Evolutionary conservation across 2,797 vertebrate species (phyloP).

Genomic region (Gorsachius magnificus): DNA sequence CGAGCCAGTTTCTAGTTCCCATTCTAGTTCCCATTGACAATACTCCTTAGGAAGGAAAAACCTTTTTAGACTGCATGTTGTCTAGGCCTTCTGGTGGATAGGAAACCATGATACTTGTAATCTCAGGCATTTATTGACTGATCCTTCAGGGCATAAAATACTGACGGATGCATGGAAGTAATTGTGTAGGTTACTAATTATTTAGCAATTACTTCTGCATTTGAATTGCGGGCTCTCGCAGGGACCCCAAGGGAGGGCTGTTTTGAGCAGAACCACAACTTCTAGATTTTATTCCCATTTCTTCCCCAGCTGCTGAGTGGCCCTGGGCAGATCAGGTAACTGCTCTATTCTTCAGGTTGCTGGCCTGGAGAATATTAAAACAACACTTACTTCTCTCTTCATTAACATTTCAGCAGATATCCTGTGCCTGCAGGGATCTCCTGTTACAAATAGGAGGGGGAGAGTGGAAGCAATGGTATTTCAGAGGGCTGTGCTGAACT

Average conservation of each 20-base stretch:
- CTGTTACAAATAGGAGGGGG: background rate
- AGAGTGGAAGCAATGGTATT: background rate
- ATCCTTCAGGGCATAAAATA: constrained; percentile 15
- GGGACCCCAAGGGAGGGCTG: background rate
- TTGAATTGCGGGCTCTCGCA: background rate
- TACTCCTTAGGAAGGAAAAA: background rate
- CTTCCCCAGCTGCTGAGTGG: background rate
- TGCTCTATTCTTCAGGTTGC: background rate
- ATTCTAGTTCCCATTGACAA: background rate
- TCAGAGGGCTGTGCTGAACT: background rate
- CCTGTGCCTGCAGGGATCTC: background rate
- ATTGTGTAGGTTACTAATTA: constrained; percentile 54
- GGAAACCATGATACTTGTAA: background rate
- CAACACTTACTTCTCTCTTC: constrained; percentile 17
- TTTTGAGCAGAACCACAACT: background rate
- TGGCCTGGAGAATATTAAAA: constrained; percentile 49
- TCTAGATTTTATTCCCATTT: background rate
- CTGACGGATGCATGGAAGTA: constrained; percentile 11
- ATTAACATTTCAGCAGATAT: constrained; percentile 31
- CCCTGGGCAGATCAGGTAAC: constrained; percentile 9
- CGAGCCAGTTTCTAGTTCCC: background rate
- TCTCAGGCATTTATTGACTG: constrained; percentile 26
- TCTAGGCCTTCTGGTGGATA: background rate
- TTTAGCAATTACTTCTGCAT: constrained; percentile 44
- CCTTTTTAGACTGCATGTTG: background rate